A percentile compares a stretch with the other conserved stretches of the same genome.
These are phyloP conservation scores for Antigone vipio DNA, from an alignment of 2,113 vertebrate species.

Conservation along the genomic window DNA sequence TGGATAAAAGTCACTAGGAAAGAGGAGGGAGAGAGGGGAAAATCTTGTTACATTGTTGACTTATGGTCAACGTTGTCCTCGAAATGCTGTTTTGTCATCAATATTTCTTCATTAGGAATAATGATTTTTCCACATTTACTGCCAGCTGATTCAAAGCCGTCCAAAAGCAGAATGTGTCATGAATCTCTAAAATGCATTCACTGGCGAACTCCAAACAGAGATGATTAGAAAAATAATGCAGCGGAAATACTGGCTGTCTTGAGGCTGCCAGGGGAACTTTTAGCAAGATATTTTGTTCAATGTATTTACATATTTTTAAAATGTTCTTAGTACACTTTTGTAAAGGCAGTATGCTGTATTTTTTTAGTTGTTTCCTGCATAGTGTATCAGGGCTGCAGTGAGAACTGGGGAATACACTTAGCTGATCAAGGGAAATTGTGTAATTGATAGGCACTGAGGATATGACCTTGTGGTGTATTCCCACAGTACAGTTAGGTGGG, in stretches of 20 bases:
- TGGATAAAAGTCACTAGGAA: constrained; percentile 5
- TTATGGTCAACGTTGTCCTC: constrained; percentile 61
- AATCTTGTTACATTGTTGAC: constrained; percentile 39
- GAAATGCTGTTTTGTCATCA: constrained; percentile 72
- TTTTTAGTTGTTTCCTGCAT: neutral
- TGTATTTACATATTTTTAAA: constrained; percentile 49
- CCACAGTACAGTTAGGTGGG: neutral
- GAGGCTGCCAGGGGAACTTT: constrained; percentile 59
- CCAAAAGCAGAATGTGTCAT: constrained; percentile 63
- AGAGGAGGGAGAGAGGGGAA: neutral
- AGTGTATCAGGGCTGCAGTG: neutral
- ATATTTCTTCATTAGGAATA: constrained; percentile 73
- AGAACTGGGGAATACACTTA: neutral
- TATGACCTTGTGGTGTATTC: constrained; percentile 41
- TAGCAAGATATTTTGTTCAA: constrained; percentile 18
- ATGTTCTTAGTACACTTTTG: neutral
- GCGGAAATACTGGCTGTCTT: constrained; percentile 29
- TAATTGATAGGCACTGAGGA: constrained; percentile 38
- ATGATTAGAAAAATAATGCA: constrained; percentile 52
- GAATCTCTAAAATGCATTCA: constrained; percentile 60
- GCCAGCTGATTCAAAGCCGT: constrained; percentile 65
- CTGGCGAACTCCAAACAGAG: constrained; percentile 46
- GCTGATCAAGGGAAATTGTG: constrained; percentile 39
- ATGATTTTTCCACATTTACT: constrained; percentile 72
- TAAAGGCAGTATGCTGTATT: neutral